Evolutionary conservation across 2,888 invertebrate genomes (phyloP), one percentile per base, ranked within the genome.

Genomic region (Macaria liturata): DNA sequence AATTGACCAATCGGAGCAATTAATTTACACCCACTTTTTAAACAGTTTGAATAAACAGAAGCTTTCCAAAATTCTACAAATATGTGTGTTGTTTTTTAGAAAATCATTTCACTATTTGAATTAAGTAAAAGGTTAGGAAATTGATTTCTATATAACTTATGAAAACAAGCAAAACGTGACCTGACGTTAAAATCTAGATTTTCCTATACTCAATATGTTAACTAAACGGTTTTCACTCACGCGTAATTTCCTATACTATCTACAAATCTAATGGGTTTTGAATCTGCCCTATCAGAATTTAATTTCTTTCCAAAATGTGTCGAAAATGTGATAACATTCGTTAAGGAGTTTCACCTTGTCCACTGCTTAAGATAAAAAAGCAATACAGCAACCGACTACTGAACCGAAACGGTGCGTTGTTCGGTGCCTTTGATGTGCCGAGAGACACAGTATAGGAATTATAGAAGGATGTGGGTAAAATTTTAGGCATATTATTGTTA

Each of bases 311-410:
- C 34, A 37, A 37, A 37, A 37, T 60, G 62, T 61, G 58, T 58
- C 56, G 32, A 61, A 57, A 62, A 59, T 52, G 52, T 59, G 62
- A 67, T 66, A 54, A 66, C 45, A 56, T 59, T 62, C 61, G 66
- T 62, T 60, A 59, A 51, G 47, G 55, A 40, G 59, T 37, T 52
- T 46, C 54, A 57, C 59, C 61, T 71, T 76, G 78, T 68, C 67
- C 70, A 65, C 78, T 72, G 76, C 74, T 73, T 69, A 69, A 75
- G 80, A 83, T 81, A 88, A 88, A 88, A 87, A 88, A 80, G 75
- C 80, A 79, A 84, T 81, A 79, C 73, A 76, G 78, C 74, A 69
- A 76, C 76, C 75, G 81, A 81, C 86, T 87, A 87, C 88, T 83
- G 86, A 82, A 83, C 81, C 77, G 76, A 75, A 76, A 77, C 78